phyloP scores from a whole-genome alignment of 1,140 invertebrate species.

The Thaumetopoea pityocampa region DNA sequence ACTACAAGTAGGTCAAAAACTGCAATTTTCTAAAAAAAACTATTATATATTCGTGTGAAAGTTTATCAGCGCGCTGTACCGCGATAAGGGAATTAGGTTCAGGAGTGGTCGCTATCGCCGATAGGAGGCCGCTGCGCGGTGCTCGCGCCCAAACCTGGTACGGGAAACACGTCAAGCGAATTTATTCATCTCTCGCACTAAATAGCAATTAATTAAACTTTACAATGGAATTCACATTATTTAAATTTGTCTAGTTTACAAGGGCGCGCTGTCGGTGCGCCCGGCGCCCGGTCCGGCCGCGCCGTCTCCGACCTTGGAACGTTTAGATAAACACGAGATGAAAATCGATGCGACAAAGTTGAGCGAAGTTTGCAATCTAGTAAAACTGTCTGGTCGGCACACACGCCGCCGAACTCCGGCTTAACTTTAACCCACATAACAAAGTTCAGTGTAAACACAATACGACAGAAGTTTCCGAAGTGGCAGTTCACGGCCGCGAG shows the following conservation, averaged over 20 bases:
- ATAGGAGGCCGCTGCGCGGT: constrained; percentile 4
- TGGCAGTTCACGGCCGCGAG: constrained; percentile 68
- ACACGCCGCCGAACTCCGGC: constrained; percentile 67
- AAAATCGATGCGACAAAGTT: constrained; percentile 70
- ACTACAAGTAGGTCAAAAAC: no score
- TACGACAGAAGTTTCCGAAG: constrained; percentile 69
- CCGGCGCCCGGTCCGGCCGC: no score
- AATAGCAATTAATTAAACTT: no score
- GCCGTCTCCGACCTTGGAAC: constrained; percentile 61
- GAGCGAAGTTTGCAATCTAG: constrained; percentile 67
- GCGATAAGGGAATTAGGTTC: constrained; percentile 50
- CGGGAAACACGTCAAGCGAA: no score
- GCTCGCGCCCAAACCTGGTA: neutral
- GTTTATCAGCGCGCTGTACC: constrained; percentile 42
- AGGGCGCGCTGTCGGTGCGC: no score
- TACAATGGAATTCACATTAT: no score
- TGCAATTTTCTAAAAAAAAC: constrained; percentile 2
- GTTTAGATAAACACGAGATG: constrained; percentile 68
- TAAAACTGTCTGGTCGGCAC: constrained; percentile 60
- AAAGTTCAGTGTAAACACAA: constrained; percentile 76
- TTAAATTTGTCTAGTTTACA: no score
- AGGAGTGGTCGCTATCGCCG: constrained; percentile 45
- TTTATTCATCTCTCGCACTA: no score
- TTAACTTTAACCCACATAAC: constrained; percentile 76
- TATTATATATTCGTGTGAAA: constrained; percentile 39